Evolutionary conservation across 2,797 vertebrate genomes (phyloP), one percentile per base, ranked within the genome.

Genomic region (Champsocephalus esox): DNA sequence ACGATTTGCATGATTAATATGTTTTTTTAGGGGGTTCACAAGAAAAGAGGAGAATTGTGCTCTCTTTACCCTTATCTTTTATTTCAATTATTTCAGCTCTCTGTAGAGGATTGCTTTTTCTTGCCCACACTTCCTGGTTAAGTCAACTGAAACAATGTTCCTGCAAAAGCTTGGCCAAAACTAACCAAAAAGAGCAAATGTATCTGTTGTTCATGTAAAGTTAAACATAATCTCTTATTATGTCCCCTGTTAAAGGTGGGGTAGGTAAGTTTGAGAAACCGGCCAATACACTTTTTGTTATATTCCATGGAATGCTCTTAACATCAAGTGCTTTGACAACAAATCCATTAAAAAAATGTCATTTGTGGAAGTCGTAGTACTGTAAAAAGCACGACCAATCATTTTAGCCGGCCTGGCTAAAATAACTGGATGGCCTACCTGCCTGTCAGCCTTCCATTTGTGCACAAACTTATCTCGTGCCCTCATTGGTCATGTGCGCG

Each of bases 1-100:
- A 48, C 21, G 45, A 81, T 88, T 87, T 78, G 56, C 83, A 75
- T 92, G 88, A 92, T 87, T 88, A 75, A 84, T 80, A 38, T 63
- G 13, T 52, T 50, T 59, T 41, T 72, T 28, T 57, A 68, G 21
- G 1, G 11, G 66, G 10, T 41, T 59, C 9, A 66, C 5, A 43
- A 50, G 12, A 56, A 43, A 8, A 62, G 21, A 60, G 32, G 17
- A n/a, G 13, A 75, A 46, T 13, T 24, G 14, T 21, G 12, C 66
- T 75, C 16, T 44, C 57, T 45, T 49, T n/a, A 56, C 38, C 57
- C 21, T 56, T 81, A 62, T 48, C 66, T 56, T 24, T 34, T 6
- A 13, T 51, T 66, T 56, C 43, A 21, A 12, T 9, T 38, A 61
- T 66, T 17, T 50, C 14, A 10, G 21, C 48, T 19, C 12, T 21